phyloP scores from a whole-genome alignment of 2,888 invertebrate genomes.

The Latrodectus hesperus region DNA sequence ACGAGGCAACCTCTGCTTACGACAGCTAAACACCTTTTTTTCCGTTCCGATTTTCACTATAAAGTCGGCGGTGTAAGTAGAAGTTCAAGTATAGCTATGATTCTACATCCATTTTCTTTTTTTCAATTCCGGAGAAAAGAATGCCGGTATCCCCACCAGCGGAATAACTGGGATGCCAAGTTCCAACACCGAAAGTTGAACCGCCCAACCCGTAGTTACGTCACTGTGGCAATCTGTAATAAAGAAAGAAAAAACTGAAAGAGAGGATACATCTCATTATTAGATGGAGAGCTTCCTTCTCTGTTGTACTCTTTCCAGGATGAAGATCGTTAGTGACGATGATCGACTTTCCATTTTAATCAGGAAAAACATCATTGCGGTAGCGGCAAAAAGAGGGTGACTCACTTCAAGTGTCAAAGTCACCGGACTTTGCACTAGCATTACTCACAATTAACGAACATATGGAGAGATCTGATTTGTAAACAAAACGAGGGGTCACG shows the following conservation, averaged over 20 bases:
- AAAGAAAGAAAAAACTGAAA: slow-evolving; percentile 1
- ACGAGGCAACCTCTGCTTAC: not conserved
- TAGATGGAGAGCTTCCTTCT: not conserved
- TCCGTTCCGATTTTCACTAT: not conserved
- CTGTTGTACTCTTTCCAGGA: slow-evolving; percentile 15
- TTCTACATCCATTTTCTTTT: not conserved
- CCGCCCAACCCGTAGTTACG: slow-evolving; percentile 7
- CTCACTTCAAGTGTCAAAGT: not conserved
- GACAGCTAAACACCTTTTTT: not conserved
- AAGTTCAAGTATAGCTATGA: not conserved
- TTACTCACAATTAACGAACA: not conserved
- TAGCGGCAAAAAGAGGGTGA: not conserved
- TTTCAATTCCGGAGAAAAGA: not conserved
- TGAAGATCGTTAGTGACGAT: slow-evolving; percentile 35
- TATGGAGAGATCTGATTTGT: too few species aligned
- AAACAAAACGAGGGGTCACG: too few species aligned
- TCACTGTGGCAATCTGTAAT: not conserved
- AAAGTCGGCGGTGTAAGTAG: not conserved
- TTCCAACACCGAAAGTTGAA: slow-evolving; percentile 9
- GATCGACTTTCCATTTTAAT: slow-evolving; percentile 52
- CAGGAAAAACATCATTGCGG: slow-evolving; percentile 39
- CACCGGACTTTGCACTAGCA: not conserved
- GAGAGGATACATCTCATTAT: slow-evolving; percentile 29
- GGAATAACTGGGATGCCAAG: slow-evolving; percentile 23
- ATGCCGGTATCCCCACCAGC: slow-evolving; percentile 20